phyloP scores from a whole-genome alignment of 2,113 vertebrate species.

The Oophaga pumilio region DNA sequence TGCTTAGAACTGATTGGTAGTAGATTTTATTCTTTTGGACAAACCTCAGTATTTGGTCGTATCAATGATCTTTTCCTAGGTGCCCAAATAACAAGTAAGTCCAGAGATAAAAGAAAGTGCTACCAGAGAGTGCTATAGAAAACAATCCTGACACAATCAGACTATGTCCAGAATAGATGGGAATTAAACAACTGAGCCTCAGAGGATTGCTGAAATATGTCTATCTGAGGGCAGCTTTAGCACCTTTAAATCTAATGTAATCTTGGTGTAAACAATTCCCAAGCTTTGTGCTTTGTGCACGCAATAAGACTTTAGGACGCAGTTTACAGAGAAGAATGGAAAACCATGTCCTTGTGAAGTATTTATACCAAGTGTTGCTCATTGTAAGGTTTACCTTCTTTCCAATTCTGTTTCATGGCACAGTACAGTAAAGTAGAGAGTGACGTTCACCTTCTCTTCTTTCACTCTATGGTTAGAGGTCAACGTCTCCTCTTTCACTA shows the following conservation, averaged over 20 bases:
- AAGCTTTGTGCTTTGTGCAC: conserved; percentile 38
- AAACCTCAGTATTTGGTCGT: background rate
- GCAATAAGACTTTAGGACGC: conserved; percentile 31
- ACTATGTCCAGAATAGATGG: conserved; percentile 6
- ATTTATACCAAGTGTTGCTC: background rate
- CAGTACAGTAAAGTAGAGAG: conserved; percentile 41
- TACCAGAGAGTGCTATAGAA: background rate
- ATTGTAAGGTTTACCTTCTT: conserved; percentile 57
- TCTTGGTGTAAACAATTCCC: conserved; percentile 56
- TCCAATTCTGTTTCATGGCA: conserved; percentile 58
- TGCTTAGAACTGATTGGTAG: too few species aligned
- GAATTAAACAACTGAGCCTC: conserved; percentile 31
- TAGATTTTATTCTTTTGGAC: background rate
- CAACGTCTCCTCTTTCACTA: conserved; percentile 63
- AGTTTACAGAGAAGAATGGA: conserved; percentile 45
- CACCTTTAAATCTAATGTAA: conserved; percentile 4
- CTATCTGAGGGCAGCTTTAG: conserved; percentile 2
- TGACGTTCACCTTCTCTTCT: conserved; percentile 49
- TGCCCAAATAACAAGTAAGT: background rate
- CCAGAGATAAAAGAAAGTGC: conserved; percentile 2
- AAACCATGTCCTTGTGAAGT: background rate
- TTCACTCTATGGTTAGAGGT: conserved; percentile 55
- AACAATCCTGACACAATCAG: conserved; percentile 19
- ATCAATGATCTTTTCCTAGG: conserved; percentile 18
- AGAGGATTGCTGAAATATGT: conserved; percentile 34